A percentile compares a stretch with the other conserved stretches of the same genome.
phyloP scores from a whole-genome alignment of 2,113 vertebrate genomes.

The Callionymus lyra region DNA sequence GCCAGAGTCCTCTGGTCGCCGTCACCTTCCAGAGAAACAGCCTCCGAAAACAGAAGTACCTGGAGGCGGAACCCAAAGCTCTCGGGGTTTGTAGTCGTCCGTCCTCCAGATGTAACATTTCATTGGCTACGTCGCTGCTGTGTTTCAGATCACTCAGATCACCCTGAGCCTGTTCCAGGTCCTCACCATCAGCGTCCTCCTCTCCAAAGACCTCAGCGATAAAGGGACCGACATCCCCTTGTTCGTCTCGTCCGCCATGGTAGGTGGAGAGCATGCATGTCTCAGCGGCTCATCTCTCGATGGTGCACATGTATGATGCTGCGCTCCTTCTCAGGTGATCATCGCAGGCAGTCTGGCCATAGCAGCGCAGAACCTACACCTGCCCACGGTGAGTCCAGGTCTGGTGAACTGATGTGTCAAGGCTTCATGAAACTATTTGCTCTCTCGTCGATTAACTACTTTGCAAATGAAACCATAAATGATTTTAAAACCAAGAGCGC shows the following conservation, averaged over 20 bases:
- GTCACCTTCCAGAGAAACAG: conserved; percentile 2
- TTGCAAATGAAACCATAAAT: background rate
- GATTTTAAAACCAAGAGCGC: background rate
- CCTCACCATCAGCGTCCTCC: conserved; percentile 2
- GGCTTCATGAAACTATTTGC: no score
- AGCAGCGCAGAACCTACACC: conserved; percentile 55
- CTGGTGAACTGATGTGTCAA: no score
- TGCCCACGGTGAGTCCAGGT: conserved; percentile 52
- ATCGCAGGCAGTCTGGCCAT: conserved; percentile 57
- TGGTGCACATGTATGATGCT: background rate
- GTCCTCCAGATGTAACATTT: no score
- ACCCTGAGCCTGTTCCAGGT: conserved; percentile 37
- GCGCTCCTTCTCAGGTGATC: conserved; percentile 33
- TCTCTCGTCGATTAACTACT: background rate
- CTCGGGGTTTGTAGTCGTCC: conserved; percentile 46
- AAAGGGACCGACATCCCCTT: rapidly evolving
- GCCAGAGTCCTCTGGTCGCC: conserved; percentile 2
- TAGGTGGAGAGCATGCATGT: conserved; percentile 20
- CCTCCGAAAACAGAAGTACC: conserved; percentile 45
- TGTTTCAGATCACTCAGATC: conserved; percentile 58
- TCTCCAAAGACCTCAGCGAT: rapidly evolving
- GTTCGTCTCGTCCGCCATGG: conserved; percentile 29
- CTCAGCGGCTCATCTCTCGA: background rate
- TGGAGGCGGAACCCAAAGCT: conserved; percentile 64
- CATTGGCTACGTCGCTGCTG: background rate